Evolutionary conservation across 2,113 vertebrate species (phyloP).

Genomic region (Octodon degus): DNA sequence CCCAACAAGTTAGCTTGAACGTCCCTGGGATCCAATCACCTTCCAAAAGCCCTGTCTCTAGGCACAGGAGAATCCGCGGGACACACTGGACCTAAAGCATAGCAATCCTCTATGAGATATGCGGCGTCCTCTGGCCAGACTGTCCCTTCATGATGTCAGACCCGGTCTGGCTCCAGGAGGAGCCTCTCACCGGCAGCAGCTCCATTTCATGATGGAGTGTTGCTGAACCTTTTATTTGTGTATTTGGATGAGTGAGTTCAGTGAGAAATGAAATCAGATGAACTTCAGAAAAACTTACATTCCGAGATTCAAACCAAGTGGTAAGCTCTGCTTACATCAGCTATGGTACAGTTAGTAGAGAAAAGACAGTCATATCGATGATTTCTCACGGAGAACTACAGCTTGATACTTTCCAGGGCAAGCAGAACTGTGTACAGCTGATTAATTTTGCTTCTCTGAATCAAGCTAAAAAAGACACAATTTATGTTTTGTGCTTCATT

Average conservation of each 20-base stretch:
- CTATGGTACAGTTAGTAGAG: not conserved
- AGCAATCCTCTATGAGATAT: not conserved
- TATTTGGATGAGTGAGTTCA: not conserved
- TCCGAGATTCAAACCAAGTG: not conserved
- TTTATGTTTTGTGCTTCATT: not conserved
- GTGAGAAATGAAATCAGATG: not conserved
- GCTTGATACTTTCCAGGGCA: not conserved
- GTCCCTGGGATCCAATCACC: not conserved
- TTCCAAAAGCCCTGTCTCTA: not conserved
- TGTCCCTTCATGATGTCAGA: not conserved
- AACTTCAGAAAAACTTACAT: not conserved
- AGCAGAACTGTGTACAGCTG: not conserved
- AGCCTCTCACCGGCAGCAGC: not conserved
- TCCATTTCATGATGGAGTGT: not conserved
- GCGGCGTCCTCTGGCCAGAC: not conserved
- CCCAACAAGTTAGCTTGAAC: not conserved
- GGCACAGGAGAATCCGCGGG: not conserved
- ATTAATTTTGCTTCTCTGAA: not conserved
- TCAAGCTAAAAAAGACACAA: not conserved
- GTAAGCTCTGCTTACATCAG: not conserved
- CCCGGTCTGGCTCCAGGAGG: not conserved
- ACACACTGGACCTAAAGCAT: not conserved
- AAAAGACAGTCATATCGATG: not conserved
- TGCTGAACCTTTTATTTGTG: not conserved
- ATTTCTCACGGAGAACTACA: not conserved